A percentile compares a stretch with the other conserved stretches of the same genome.
phyloP scores from a whole-genome alignment of 2,888 invertebrate genomes.

The Metacarcinus magister region DNA sequence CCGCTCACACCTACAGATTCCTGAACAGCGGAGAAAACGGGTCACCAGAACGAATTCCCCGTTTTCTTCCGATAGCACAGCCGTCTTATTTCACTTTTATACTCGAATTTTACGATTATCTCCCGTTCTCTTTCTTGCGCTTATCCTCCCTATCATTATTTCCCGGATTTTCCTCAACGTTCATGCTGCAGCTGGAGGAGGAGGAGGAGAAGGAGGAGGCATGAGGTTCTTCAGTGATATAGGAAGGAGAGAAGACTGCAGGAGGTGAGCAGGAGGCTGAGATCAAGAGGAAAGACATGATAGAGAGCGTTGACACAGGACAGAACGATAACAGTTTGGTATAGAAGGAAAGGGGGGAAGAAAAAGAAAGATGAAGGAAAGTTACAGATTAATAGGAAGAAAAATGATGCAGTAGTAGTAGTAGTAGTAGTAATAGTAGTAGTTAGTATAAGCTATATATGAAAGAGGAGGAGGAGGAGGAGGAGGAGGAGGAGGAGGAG shows the following conservation, averaged over 20 bases:
- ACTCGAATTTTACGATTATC: constrained; percentile 36
- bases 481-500: not conserved
- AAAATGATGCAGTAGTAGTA: not conserved
- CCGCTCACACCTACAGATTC: constrained; percentile 28
- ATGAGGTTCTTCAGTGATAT: not conserved
- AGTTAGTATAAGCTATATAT: not conserved
- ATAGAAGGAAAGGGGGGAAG: not conserved
- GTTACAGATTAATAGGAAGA: not conserved
- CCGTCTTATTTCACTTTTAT: constrained; percentile 23
- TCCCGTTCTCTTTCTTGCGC: constrained; percentile 41
- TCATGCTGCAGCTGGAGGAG: not conserved
- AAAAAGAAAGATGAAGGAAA: not conserved
- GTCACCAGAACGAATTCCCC: not conserved
- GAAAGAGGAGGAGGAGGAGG: not conserved
- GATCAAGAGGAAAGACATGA: constrained; percentile 26
- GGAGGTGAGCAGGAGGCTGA: not conserved
- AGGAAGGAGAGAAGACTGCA: not conserved
- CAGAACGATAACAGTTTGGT: not conserved
- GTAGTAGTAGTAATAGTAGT: constrained; percentile 41
- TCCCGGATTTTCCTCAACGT: constrained; percentile 39
- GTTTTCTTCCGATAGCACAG: constrained; percentile 17
- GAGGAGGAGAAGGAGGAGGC: not conserved
- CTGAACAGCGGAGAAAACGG: not conserved
- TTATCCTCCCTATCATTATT: constrained; percentile 29
- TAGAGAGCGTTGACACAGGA: not conserved